Evolutionary conservation across 2,888 invertebrate species (phyloP), one percentile per base, ranked within the genome.

Genomic region (Stomorhina lunata): DNA sequence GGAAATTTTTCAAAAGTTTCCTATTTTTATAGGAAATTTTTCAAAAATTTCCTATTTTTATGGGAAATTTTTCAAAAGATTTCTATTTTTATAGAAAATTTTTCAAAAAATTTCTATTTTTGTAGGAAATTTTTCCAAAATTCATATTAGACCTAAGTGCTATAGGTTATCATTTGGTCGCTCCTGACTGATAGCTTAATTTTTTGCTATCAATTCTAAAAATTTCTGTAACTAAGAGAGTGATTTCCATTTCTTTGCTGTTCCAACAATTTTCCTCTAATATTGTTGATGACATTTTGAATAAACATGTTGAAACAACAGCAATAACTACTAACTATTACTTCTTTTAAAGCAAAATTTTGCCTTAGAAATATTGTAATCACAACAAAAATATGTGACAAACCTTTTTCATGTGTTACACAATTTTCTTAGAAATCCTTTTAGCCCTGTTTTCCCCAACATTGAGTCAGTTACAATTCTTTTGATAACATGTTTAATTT

Each of bases 371-470:
- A 15, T n/a, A 25, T 12, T 34, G 22, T 50, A 71, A 71, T 78
- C 37, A 71, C 34, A 78, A 63, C 34, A 71, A 71, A n/a, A 37
- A 65, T n/a, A 5, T 7, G 4, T 59, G 72, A 25, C 72, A 72
- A 57, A 59, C 66, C 79, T 45, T 79, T 79, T 72, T 50, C 72
- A 66, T 79, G 79, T 72, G 72, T 57, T 22, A 25, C 25, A 12
- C 10, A 40, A 25, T 6, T 20, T 22, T 53, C n/a, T 20, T 45
- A 22, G 4, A 57, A 66, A 9, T 5, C 25, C 15, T 15, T 43
- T 43, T 43, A n/a, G n/a, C n/a, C 48, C 22, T 1, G 37, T 40
- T 73, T 27, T 34, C 20, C 34, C 66, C 7, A 17, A n/a, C 29
- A 63, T 32, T 20, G 29, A 27, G 20, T 17, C 20, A 48, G 27